A percentile compares a stretch with the other conserved stretches of the same genome.
Evolutionary conservation across 2,888 invertebrate genomes (phyloP).

Genomic region (Chironomus riparius): DNA sequence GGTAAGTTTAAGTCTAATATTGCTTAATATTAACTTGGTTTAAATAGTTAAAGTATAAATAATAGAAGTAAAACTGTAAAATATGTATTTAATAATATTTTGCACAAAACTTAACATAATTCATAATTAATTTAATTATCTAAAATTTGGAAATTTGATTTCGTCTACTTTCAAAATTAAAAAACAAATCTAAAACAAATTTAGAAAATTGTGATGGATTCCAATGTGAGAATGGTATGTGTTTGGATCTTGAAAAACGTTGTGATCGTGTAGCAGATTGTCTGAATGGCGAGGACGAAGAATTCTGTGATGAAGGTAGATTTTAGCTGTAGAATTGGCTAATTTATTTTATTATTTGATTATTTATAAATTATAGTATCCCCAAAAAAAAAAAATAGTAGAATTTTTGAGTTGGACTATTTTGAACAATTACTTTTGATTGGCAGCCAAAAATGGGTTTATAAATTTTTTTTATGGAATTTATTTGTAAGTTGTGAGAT

Average conservation of each 20-base stretch:
- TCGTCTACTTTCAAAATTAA: neutral
- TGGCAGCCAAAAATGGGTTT: slow-evolving; percentile 15
- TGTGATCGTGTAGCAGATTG: slow-evolving; percentile 51
- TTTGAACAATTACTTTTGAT: neutral
- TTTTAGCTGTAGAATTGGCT: neutral
- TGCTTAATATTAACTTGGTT: too few species aligned
- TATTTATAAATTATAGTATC: neutral
- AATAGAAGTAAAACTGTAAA: too few species aligned
- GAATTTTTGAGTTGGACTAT: too few species aligned
- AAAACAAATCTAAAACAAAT: neutral
- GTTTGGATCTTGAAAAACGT: slow-evolving; percentile 46
- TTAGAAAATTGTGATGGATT: slow-evolving; percentile 42
- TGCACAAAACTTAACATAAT: too few species aligned
- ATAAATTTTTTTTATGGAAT: neutral
- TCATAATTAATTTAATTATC: too few species aligned
- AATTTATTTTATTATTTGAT: neutral
- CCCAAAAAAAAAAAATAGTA: neutral
- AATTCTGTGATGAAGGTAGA: slow-evolving; percentile 48
- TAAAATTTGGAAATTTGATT: too few species aligned
- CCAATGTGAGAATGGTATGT: slow-evolving; percentile 52
- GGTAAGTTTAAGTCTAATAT: slow-evolving; percentile 6
- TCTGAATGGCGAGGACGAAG: slow-evolving; percentile 53
- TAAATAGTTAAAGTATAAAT: neutral
- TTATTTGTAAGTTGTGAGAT: neutral
- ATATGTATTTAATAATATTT: too few species aligned